These are phyloP conservation scores for Corythornis leucogaster DNA, from an alignment of 2,797 vertebrate genomes.

Conservation along the genomic window DNA sequence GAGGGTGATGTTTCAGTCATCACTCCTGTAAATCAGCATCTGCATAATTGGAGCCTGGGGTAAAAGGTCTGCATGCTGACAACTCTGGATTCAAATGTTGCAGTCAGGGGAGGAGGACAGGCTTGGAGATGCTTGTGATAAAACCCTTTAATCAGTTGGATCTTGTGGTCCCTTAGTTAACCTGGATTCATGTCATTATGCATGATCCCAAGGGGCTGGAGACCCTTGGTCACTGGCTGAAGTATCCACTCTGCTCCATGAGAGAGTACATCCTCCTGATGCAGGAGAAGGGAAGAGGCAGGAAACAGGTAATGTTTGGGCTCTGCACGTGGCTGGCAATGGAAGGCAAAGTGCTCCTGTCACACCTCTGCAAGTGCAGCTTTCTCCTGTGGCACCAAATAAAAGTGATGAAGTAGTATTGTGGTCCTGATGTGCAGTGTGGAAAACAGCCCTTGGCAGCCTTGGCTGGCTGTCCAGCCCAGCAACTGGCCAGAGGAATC, in stretches of 20 bases:
- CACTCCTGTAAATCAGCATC: constrained; percentile 44
- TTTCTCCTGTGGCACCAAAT: background rate
- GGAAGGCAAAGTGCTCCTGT: background rate
- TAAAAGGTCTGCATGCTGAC: constrained; percentile 25
- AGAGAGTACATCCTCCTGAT: background rate
- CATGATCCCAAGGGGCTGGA: background rate
- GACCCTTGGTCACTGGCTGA: background rate
- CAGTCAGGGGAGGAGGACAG: background rate
- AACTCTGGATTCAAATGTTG: background rate
- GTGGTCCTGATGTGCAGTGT: background rate
- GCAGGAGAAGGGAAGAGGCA: background rate
- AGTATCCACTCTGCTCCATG: background rate
- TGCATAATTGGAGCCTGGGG: constrained; percentile 45
- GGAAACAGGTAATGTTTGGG: background rate
- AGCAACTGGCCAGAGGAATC: background rate
- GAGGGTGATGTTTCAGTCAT: constrained; percentile 41
- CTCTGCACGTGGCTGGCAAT: background rate
- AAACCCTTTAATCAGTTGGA: background rate
- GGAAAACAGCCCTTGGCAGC: background rate
- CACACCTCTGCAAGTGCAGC: background rate
- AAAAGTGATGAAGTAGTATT: background rate
- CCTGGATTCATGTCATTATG: background rate
- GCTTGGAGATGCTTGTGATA: background rate
- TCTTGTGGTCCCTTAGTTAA: background rate
- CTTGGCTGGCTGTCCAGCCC: background rate